Conservation (phyloP, 2,113 vertebrate species). For the Morone saxatilis region DNA sequence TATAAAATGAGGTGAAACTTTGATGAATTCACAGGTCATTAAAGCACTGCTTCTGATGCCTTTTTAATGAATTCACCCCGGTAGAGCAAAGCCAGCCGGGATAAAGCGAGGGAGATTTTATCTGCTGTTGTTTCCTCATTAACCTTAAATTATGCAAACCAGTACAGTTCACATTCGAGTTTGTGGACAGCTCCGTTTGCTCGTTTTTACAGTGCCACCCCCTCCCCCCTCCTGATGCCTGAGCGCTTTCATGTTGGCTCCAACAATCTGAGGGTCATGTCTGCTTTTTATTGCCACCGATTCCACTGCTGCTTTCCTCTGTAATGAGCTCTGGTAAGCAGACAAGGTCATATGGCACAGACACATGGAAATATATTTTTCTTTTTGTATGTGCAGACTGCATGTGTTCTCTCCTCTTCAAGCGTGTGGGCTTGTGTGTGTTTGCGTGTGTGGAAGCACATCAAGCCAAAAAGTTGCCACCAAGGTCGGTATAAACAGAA, state of each 20-base stretch:
- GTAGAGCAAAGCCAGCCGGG: slow-evolving; percentile 47
- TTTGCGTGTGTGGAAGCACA: slow-evolving; percentile 5
- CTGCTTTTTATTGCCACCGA: slow-evolving; percentile 62
- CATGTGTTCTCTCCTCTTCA: slow-evolving; percentile 22
- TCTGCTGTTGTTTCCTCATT: slow-evolving; percentile 83
- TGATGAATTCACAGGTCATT: slow-evolving; percentile 74
- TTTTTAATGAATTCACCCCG: slow-evolving; percentile 74
- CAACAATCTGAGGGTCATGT: slow-evolving; percentile 72
- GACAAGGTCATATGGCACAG: slow-evolving; percentile 55
- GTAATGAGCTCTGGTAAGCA: slow-evolving; percentile 73
- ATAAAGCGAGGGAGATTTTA: slow-evolving; percentile 71
- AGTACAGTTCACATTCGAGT: slow-evolving; percentile 70
- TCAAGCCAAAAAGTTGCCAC: slow-evolving; percentile 27
- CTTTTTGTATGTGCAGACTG: slow-evolving; percentile 30
- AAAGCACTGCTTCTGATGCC: slow-evolving; percentile 66
- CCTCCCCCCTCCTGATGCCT: slow-evolving; percentile 6
- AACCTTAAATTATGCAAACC: slow-evolving; percentile 86
- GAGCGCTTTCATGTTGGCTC: slow-evolving; percentile 73
- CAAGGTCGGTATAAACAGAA: slow-evolving; percentile 52
- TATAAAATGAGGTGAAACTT: slow-evolving; percentile 60
- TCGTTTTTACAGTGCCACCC: background rate
- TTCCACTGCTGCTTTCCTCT: slow-evolving; percentile 59
- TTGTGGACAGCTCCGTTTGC: slow-evolving; percentile 56
- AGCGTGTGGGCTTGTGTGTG: background rate
- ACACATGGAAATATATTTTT: slow-evolving; percentile 39